Evolutionary conservation across 2,113 vertebrate species (phyloP), one percentile per base, ranked within the genome.

Genomic region (Myrmecophaga tridactyla): DNA sequence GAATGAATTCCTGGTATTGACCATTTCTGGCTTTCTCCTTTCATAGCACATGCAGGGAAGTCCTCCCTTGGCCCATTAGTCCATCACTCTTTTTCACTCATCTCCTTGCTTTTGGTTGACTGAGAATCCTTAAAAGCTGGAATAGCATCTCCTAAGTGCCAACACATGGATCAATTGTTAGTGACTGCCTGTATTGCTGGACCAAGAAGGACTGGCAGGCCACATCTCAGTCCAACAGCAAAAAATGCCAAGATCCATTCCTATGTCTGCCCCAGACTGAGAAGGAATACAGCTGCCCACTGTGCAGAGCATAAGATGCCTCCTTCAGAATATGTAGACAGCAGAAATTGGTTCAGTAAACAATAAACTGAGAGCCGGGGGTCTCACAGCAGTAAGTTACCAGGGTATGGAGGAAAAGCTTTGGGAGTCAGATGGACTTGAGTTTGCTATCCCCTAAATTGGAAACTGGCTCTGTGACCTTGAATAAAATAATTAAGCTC

Each of bases 61-160:
- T 17, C 41, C 29, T 63, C 23, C 43, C 51, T 84, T 41, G 41
- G 27, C n/a, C 31, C 46, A 43, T 39, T 27, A 41, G 31, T 43
- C 77, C 43, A 43, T 15, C 7, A 34, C 13, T 36, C 56, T 82
- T 91, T 58, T 36, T 88, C 63, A 63, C 53, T 89, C 41, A 39
- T 80, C 84, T 90, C 51, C 53, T 87, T 78, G 48, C 4, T 63
- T 83, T 81, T 77, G 58, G 39, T 36, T 46, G 15, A 86, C 48
- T 75, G 56, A 86, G 80, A 73, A 60, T 88, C 92, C 77, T 84
- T 63, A 36, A 56, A 83, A 81, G 39, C 60, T 88, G 29, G 67
- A 77, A 91, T 27, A 13, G 29, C 60, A 85, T 82, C 53, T 23
- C 17, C 34, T 90, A 3, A 56, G 6, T 41, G 27, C 69, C 51